Evolutionary conservation across 1,140 invertebrate species (phyloP), one percentile per base, ranked within the genome.

Genomic region (Brachionus koreanus): DNA sequence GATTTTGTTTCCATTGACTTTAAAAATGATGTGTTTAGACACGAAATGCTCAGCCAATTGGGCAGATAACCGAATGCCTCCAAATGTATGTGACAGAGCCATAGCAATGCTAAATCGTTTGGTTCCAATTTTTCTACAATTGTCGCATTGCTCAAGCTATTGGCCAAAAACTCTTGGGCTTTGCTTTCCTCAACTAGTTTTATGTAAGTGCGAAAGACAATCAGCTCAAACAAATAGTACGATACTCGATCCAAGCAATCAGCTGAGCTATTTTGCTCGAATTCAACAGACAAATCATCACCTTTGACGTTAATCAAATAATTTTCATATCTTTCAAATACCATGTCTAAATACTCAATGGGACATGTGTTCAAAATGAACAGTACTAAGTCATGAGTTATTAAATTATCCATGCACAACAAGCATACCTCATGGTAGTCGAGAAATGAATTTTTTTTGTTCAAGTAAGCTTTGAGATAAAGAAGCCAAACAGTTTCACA

Each of bases 301-400:
- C n/a, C 25, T 35, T 13, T 10, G 5, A 52, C 19, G 37, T 79
- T 65, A 2, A 61, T 7, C 35, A 79, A 79, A 63, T 79, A 65
- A 9, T 79, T 79, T 79, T 79, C 76, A 43, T 79, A 79, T 39
- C 25, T 57, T 6, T 79, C 76, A 33, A 79, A 61, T 4, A 79
- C n/a, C 49, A 39, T 13, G 13, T 79, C 25, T 3, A 79, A 19
- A 65, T 42, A 79, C 25, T 57, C 49, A 12, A 25, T 2, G 7
- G 76, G 49, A 79, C 76, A 79, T 5, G 76, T 79, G 76, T 57
- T 79, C 49, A 79, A 33, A 29, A 79, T 79, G 49, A 79, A 65
- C 76, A 49, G 57, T 19, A 65, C 76, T 19, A 79, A 43, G 37
- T 79, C 76, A 65, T 79, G 39, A 65, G 76, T 79, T 19, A 61